phyloP scores from a whole-genome alignment of 2,113 vertebrate species.

The Thunnus thynnus region DNA sequence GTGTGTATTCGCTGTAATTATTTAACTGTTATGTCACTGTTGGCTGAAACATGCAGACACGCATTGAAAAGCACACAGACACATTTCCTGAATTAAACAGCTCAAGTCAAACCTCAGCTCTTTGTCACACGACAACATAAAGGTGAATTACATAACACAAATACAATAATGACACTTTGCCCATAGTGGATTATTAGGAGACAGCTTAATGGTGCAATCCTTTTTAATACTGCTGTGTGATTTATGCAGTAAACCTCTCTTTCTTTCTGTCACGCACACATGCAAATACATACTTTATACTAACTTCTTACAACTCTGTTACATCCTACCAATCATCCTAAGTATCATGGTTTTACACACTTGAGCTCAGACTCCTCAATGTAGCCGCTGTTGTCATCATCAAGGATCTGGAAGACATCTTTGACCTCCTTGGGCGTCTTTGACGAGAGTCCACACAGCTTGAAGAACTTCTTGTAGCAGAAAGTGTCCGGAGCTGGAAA shows the following conservation, averaged over 20 bases:
- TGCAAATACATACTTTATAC: neutral
- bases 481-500: constrained; percentile 93
- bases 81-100: constrained; percentile 10
- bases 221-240: constrained; percentile 34
- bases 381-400: constrained; percentile 94
- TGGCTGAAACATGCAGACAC: neutral
- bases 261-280: constrained; percentile 11
- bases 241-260: constrained; percentile 26
- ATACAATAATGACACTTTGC: constrained; percentile 48
- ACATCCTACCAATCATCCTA: neutral
- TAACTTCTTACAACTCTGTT: neutral
- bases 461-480: constrained; percentile 95
- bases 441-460: constrained; percentile 93
- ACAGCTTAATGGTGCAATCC: constrained; percentile 40
- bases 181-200: constrained; percentile 63
- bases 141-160: constrained; percentile 60
- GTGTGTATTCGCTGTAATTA: neutral
- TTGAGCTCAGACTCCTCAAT: constrained; percentile 95
- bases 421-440: constrained; percentile 92
- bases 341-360: constrained; percentile 77
- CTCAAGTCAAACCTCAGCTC: neutral
- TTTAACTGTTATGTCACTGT: neutral
- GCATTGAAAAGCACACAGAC: neutral
- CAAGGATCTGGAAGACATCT: constrained; percentile 92
- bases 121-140: constrained; percentile 45